phyloP scores from a whole-genome alignment of 2,797 vertebrate genomes.

The Heliangelus exortis region DNA sequence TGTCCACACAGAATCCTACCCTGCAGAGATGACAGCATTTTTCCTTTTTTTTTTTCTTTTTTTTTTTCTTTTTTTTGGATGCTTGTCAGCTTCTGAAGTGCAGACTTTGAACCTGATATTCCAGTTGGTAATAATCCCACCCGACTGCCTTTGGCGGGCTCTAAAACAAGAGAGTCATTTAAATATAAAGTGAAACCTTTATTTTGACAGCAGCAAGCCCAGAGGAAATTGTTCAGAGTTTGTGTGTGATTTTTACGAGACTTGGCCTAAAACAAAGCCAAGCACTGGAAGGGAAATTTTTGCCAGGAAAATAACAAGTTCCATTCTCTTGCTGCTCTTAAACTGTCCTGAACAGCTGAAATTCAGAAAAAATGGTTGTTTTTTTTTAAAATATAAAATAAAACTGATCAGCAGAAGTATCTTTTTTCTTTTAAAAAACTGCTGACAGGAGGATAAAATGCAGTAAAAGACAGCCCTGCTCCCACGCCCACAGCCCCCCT shows the following conservation, averaged over 20 bases:
- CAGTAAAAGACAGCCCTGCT: background rate
- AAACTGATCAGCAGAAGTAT: background rate
- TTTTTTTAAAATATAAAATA: too few relatives aligned
- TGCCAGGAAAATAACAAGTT: conserved; percentile 53
- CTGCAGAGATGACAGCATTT: conserved; percentile 25
- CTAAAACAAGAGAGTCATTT: conserved; percentile 64
- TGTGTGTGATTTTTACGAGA: conserved; percentile 59
- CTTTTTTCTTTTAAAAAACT: background rate
- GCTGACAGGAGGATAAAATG: background rate
- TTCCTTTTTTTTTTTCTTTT: background rate
- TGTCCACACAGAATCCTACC: background rate
- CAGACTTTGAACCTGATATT: conserved; percentile 67
- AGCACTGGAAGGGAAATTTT: background rate
- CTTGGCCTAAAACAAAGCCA: conserved; percentile 50
- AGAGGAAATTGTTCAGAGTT: conserved; percentile 59
- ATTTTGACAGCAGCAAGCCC: conserved; percentile 68
- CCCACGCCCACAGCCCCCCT: fast-evolving
- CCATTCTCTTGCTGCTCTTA: conserved; percentile 32
- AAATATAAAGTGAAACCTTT: conserved; percentile 67
- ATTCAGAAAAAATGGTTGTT: background rate
- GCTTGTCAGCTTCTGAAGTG: conserved; percentile 16
- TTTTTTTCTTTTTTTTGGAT: background rate
- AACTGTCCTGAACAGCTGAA: background rate
- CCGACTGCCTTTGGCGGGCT: conserved; percentile 26
- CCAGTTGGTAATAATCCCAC: conserved; percentile 49